Evolutionary conservation across 2,113 vertebrate genomes (phyloP).

Genomic region (Chrysochloris asiatica): DNA sequence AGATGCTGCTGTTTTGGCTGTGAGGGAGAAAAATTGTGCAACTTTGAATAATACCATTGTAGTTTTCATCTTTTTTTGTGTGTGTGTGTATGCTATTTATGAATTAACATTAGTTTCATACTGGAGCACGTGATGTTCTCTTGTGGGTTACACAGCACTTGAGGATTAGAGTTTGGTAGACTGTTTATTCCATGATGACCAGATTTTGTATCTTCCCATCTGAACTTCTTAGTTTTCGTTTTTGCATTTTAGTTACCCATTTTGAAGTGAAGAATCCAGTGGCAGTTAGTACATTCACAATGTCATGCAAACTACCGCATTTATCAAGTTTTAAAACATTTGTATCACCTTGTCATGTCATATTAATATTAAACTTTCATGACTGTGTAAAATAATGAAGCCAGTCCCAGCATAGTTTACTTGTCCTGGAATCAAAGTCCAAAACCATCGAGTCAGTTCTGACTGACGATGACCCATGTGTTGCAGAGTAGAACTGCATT

Average conservation of each 20-base stretch:
- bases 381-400: conserved; percentile 15
- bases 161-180: not conserved
- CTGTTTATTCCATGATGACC: not conserved
- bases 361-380: not conserved
- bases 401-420: not conserved
- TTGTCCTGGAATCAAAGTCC: not conserved
- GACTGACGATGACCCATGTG: no score
- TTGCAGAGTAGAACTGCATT: no score
- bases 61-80: not conserved
- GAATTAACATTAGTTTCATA: not conserved
- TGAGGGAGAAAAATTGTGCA: not conserved
- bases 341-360: not conserved
- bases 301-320: not conserved
- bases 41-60: no score
- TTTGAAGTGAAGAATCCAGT: not conserved
- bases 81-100: no score
- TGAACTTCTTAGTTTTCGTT: no score
- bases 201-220: not conserved
- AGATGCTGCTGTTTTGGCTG: not conserved
- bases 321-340: not conserved
- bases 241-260: not conserved
- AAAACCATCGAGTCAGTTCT: no score
- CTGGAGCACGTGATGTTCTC: not conserved
- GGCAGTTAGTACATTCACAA: not conserved
- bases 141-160: not conserved